A percentile compares a stretch with the other conserved stretches of the same genome.
phyloP scores from a whole-genome alignment of 2,113 vertebrate species.

The Rhynchopsitta pachyrhyncha region DNA sequence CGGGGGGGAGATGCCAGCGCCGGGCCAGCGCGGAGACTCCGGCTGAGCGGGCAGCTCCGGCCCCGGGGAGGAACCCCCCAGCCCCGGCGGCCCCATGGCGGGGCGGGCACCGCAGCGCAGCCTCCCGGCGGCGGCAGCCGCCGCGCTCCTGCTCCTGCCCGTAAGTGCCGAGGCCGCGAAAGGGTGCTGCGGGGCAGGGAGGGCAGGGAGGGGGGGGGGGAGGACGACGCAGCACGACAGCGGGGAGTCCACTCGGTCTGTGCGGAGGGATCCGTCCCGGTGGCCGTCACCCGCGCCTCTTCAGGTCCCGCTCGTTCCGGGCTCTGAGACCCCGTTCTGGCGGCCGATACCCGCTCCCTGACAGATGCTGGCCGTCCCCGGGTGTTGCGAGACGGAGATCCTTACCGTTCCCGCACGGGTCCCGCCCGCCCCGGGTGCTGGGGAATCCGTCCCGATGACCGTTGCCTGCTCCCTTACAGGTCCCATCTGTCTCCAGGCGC shows the following conservation, averaged over 20 bases:
- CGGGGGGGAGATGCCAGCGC: not conserved
- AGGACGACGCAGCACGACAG: not conserved
- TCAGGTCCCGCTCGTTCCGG: fast-evolving
- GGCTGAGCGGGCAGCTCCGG: not conserved
- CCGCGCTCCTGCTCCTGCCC: slow-evolving; percentile 43
- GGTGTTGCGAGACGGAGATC: too few species aligned
- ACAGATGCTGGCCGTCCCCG: fast-evolving
- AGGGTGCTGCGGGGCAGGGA: not conserved
- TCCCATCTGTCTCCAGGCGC: not conserved
- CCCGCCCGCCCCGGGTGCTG: fast-evolving
- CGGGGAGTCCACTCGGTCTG: not conserved
- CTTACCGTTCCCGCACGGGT: not conserved
- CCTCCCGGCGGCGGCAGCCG: not conserved
- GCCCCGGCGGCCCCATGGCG: not conserved
- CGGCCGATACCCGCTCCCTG: not conserved
- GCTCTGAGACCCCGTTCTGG: not conserved
- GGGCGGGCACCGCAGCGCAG: slow-evolving; percentile 29
- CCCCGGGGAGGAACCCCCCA: not conserved
- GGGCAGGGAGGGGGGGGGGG: not conserved
- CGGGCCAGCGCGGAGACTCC: not conserved
- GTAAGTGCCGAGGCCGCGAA: slow-evolving; percentile 19
- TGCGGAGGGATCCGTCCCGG: not conserved
- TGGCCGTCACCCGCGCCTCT: not conserved
- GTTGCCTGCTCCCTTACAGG: not conserved
- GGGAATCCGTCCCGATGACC: not conserved